Base-by-base conservation (phyloP, 2,113 vertebrate genomes). In the Pithys albifrons region DNA sequence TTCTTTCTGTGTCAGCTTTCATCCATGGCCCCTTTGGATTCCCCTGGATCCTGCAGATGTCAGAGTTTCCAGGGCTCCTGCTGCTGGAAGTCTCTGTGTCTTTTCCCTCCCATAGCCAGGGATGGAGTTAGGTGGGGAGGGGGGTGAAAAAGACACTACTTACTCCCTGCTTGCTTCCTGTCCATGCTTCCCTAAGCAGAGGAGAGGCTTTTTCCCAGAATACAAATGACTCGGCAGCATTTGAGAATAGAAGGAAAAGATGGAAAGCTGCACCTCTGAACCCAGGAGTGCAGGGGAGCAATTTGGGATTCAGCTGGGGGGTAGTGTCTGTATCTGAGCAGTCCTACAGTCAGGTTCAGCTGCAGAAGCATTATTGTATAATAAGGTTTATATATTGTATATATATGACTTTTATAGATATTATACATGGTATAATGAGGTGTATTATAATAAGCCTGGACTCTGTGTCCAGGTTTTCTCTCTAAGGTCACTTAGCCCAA, bases 1-100 rank as follows among this genome's bases (percentile, higher is more conserved):
- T 93, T 82, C 67, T 65, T 70, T 85, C 82, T 87, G 80, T 93
- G 85, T 90, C 75, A 33, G 93, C 88, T 95, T 93, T 95, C 85
- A 92, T 67, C 78, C 19, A 0, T 14, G 85, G 85, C 91, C 91
- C 76, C 92, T 91, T 74, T 73, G 74, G 24, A 49, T 73, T 85
- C 84, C 80, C 64, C 37, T 14, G 62, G 19, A 46, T 73, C 88
- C 43, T n/a, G 54, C 59, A 77, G 41, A 89, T 64, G 71, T 75
- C 87, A 19, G 51, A 79, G 46, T 66, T 79, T 85, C 41, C 86
- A 90, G 79, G 33, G 20, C 64, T 97, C 89, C 89, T 41, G 45
- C 86, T 92, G 86, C 69, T 76, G 4, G 13, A 0, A n/a, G 16
- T 43, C 78, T 35, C 69, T 45, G 48, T 0, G 33, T 17, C 43